A percentile compares a stretch with the other conserved stretches of the same genome.
Evolutionary conservation across 1,140 invertebrate genomes (phyloP).

Genomic region (Zaprionus camerounensis): DNA sequence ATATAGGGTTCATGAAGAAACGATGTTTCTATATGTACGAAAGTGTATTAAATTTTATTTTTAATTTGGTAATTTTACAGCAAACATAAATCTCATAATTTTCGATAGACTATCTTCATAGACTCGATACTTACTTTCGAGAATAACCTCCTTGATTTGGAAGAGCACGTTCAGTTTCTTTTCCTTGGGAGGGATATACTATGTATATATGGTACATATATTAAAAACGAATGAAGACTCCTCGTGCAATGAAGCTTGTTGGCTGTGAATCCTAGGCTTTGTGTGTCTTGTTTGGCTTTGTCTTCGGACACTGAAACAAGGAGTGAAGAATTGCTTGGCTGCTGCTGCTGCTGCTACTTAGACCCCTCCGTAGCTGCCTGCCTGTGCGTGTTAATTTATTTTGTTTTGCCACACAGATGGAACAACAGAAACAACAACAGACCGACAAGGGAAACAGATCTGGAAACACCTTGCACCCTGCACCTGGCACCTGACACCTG

Average conservation of each 20-base stretch:
- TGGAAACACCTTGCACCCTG: background rate
- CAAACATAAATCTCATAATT: no score
- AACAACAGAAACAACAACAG: slow-evolving; percentile 23
- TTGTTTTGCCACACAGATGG: background rate
- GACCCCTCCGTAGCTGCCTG: slow-evolving; percentile 24
- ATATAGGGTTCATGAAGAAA: no score
- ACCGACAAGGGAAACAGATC: background rate
- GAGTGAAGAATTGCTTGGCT: slow-evolving; percentile 24
- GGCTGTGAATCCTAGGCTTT: slow-evolving; percentile 5
- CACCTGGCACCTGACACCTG: background rate
- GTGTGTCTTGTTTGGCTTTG: slow-evolving; percentile 1
- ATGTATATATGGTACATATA: no score
- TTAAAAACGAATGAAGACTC: no score
- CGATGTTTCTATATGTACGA: no score
- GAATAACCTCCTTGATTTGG: no score
- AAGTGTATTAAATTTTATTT: no score
- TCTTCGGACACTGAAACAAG: background rate
- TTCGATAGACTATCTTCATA: no score
- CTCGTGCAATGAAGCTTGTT: background rate
- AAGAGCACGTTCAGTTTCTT: no score
- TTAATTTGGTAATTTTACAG: no score
- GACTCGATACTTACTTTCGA: no score
- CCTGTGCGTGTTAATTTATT: slow-evolving; percentile 17
- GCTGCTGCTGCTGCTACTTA: slow-evolving; percentile 12
- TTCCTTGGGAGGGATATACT: no score